Evolutionary conservation across 2,113 vertebrate species (phyloP), one percentile per base, ranked within the genome.

Genomic region (Osmerus eperlanus): DNA sequence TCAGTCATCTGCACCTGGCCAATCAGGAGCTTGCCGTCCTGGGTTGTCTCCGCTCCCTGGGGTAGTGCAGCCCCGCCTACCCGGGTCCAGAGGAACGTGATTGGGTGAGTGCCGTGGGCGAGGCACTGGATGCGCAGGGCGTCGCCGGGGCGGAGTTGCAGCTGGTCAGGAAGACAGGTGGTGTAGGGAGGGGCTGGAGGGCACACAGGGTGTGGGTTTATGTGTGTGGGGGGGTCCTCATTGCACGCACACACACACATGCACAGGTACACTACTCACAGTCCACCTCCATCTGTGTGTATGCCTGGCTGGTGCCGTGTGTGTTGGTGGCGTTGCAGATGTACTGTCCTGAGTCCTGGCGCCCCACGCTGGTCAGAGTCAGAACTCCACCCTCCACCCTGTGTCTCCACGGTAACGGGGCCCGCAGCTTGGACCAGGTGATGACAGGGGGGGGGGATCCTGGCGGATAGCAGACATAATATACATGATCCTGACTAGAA

Each of bases 321-420:
- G 91, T 28, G 80, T 91, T 99, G 66, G 92, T 97, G 32, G 96
- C 96, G 0, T 99, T 99, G 78, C 97, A 99, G 92, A 99, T 98
- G 87, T 99, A 99, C 80, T 98, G 94, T 32, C 97, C 97, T 0
- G 97, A 98, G 87, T 99, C 97, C 83, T 99, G 97, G 73, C 96
- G 95, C 0, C 96, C 97, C 0, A 94, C 93, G 0, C 83, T 91
- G 19, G 88, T 94, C 85, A 99, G 94, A 19, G 95, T 88, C 78
- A 99, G 84, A 9, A 81, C 92, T 68, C 93, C 81, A 0, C 92
- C 93, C 8, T 71, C 87, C 60, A 93, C 75, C 1, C 19, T 91
- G 88, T 99, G 96, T 81, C 95, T 95, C 97, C 97, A 99, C 14
- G 97, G 97, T 81, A 99, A 78, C 0, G 97, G 97, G 0, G 97